These are phyloP conservation scores for Kradibia gibbosae DNA, from an alignment of 1,140 invertebrate genomes.

Conservation along the genomic window DNA sequence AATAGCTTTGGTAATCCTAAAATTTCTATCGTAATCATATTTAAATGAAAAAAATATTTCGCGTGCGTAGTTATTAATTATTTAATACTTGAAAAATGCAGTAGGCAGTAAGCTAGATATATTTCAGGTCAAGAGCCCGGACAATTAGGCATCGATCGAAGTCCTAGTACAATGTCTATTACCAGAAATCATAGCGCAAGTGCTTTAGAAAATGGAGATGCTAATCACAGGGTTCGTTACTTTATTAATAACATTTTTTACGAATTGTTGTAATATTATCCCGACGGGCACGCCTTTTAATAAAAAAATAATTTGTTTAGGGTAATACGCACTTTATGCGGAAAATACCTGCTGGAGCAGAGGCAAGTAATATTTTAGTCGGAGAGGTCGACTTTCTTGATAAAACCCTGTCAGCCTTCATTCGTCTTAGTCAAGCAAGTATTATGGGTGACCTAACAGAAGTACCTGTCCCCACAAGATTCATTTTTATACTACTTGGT, in stretches of 20 bases:
- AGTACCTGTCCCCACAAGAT: conserved; percentile 96
- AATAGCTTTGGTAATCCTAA: no score
- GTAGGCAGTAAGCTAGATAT: conserved; percentile 66
- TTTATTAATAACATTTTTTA: background rate
- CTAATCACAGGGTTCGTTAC: conserved; percentile 74
- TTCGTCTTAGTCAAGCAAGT: conserved; percentile 90
- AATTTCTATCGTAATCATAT: no score
- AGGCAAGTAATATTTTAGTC: conserved; percentile 97
- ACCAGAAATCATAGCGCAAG: conserved; percentile 83
- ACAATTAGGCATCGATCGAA: conserved; percentile 79
- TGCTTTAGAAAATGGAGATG: conserved; percentile 79
- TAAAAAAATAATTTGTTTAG: conserved; percentile 70
- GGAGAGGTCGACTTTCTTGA: conserved; percentile 98
- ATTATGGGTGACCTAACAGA: conserved; percentile 96
- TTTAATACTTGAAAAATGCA: conserved; percentile 48
- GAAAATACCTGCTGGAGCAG: conserved; percentile 96
- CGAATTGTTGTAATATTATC: background rate
- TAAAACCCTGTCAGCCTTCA: conserved; percentile 92
- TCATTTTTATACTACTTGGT: conserved; percentile 95
- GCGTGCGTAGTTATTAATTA: conserved; percentile 7
- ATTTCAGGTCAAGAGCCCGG: conserved; percentile 70
- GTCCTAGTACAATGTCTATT: conserved; percentile 86
- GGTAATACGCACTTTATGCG: conserved; percentile 95
- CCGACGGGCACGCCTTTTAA: no score
- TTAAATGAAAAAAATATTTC: background rate